Evolutionary conservation across 2,797 vertebrate species (phyloP), one percentile per base, ranked within the genome.

Genomic region (Epinephelus malabaricus): DNA sequence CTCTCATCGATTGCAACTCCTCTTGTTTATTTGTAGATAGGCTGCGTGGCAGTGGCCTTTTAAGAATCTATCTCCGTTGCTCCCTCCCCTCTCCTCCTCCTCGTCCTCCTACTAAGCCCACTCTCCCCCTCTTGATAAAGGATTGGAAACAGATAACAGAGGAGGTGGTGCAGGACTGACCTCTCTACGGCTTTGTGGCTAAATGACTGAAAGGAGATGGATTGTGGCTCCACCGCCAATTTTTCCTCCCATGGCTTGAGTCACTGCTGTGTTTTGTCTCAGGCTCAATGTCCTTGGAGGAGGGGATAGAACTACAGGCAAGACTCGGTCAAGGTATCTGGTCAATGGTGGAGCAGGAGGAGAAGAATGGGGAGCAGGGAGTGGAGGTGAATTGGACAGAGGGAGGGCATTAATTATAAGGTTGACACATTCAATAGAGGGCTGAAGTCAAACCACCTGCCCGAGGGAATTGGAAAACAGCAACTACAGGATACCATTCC

Each of bases 91-190:
- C 38, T 30, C 30, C 64, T 43, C 53, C 50, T 54, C 38, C 69
- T 43, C 58, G 51, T 64, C 18, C 56, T 65, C 23, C 61, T 45
- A 55, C 69, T 51, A 75, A 86, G 73, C 70, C 62, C 64, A 47
- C 72, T 88, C 79, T 53, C 65, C 53, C 30, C 51, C 38, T 62
- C 88, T 85, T 81, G 86, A 94, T 90, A 86, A 92, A 85, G 81
- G 80, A 91, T 90, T 92, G 90, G 82, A 93, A 93, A 90, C 85
- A 87, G 92, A 94, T 92, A 94, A 92, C 74, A 45, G 79, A 79
- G 72, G 83, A 90, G 83, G 81, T 74, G 81, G 84, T 81, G 75
- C 83, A 72, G 81, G 53, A 64, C 74, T 21, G 47, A 89, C 83
- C 87, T 88, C 88, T 81, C 77, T 19, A 38, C 54, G 38, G 89